Evolutionary conservation across 2,797 vertebrate species (phyloP), one percentile per base, ranked within the genome.

Genomic region (Cyclopterus lumpus): DNA sequence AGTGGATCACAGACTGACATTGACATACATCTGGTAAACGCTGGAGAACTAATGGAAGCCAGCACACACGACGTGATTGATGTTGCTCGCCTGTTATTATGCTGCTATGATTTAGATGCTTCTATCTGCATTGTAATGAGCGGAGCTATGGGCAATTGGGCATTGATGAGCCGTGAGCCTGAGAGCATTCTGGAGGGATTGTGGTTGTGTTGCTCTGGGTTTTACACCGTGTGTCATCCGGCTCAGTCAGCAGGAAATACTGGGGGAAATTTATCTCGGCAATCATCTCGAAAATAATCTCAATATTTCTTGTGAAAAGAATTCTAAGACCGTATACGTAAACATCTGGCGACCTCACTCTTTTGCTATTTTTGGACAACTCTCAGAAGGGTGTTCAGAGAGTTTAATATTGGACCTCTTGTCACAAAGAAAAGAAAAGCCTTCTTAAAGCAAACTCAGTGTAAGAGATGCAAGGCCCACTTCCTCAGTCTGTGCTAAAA

Each of bases 71-170:
- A 60, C 49, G 22, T 63, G 70, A 49, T 28, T 55, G 11, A 61
- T 69, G 51, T 30, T 62, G 20, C 22, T 1, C 6, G 3, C 26
- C 60, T 60, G 60, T 20, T 42, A 67, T 79, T 36, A 24, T 53
- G 55, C 32, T 28, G 55, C 70, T 73, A 34, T 83, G 67, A 86
- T 84, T 71, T 69, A 67, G 73, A 32, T 26, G 58, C 61, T 68
- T 66, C 61, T 55, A 5, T 82, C 69, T 77, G 75, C 49, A 64
- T 78, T 70, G 54, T 83, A 85, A 87, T 77, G 71, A 82, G 73
- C 7, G 1, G 11, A 48, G 80, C 66, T 74, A 44, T 6, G 63
- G 80, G 38, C 71, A 53, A 68, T 83, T 87, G 69, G 61, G 62
- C 67, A 24, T 53, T 73, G 67, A 83, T 82, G 82, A 51, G 68